Percentiles rank a stretch among this genome's conserved stretches.
These are phyloP conservation scores for Pomatostomus ruficeps DNA, from an alignment of 2,113 vertebrate species.

Conservation along the genomic window DNA sequence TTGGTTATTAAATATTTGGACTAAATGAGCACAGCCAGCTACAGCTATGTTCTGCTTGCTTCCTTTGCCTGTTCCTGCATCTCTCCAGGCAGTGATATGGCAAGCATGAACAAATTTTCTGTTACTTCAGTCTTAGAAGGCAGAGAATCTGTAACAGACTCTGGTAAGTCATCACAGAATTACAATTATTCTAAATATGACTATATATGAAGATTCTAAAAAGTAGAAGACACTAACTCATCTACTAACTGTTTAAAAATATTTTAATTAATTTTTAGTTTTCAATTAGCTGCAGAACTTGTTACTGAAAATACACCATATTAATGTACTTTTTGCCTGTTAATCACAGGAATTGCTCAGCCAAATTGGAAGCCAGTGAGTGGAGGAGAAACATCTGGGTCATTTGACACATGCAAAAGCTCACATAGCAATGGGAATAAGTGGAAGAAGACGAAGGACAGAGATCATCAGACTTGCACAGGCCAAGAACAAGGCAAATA, in stretches of 20 bases:
- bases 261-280: not conserved
- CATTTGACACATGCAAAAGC: not conserved
- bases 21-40: not conserved
- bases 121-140: not conserved
- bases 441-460: not conserved
- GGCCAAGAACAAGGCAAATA: not conserved
- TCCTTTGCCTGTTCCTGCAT: not conserved
- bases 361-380: not conserved
- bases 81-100: not conserved
- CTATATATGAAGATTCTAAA: not conserved
- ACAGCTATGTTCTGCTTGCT: not conserved
- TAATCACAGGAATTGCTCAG: not conserved
- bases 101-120: not conserved
- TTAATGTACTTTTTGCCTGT: not conserved
- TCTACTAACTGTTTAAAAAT: not conserved
- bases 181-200: not conserved
- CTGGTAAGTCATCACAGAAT: not conserved
- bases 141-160: not conserved
- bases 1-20: constrained; percentile 8
- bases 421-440: not conserved
- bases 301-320: not conserved
- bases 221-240: not conserved
- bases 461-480: not conserved
- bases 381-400: not conserved
- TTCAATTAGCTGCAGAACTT: not conserved